Evolutionary conservation across 2,113 vertebrate species (phyloP), one percentile per base, ranked within the genome.

Genomic region (Strigops habroptila): DNA sequence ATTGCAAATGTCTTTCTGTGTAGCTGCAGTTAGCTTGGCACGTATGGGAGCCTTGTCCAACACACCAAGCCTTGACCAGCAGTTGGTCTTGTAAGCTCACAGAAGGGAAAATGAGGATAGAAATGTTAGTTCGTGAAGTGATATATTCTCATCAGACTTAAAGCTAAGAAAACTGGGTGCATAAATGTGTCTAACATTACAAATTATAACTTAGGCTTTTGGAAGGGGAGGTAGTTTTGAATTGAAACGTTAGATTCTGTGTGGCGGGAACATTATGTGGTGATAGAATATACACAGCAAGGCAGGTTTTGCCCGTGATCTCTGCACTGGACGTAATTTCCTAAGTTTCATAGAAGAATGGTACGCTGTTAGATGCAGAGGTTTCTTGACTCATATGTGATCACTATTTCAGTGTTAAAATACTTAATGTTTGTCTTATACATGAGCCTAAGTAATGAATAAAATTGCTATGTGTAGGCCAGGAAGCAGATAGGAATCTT

Each of bases 1-100:
- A 1, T 24, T 65, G 80, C 73, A 37, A 5, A 0, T 3, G 27
- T 4, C 21, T 16, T 49, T n/a, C 51, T 37, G 70, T 1, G 28
- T n/a, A 4, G 68, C 8, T 12, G 31, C 33, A 1, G 1, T 0
- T 33, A 13, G 63, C 62, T 33, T 5, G 14, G 55, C 35, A 0
- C 4, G 2, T 5, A 1, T 4, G 6, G 6, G 19, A 46, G 44
- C 1, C 0, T 39, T 17, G 41, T 60, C 59, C 37, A 0, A 1
- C 22, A 24, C 33, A 10, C n/a, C 14, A 23, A 59, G 55, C 55
- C 33, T 59, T n/a, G 55, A n/a, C 55, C 55, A 59, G 55, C 55
- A 59, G 55, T 59, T 2, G 11, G 18, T 37, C 43, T 15, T 86
- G 51, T 3, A 7, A 3, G 9, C 4, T 63, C 52, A 17, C 51